Base-by-base conservation (phyloP, 2,113 vertebrate genomes). In the Aegypius monachus region DNA sequence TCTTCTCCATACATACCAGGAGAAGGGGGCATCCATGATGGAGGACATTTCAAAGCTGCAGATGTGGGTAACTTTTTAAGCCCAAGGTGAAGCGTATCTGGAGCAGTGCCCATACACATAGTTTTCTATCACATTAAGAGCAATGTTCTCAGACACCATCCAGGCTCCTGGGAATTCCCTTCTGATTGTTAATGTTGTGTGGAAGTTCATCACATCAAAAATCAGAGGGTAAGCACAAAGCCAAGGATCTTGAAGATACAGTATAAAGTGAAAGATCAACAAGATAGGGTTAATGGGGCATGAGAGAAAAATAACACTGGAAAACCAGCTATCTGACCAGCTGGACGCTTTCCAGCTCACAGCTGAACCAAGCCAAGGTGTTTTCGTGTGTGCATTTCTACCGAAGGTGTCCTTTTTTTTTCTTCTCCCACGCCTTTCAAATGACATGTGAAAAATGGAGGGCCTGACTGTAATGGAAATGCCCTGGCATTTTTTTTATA, bases 21-120 rank as follows among this genome's bases (percentile, higher is more conserved):
- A 27, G 53, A 55, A 72, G 8, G 27, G 10, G 8, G 13, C 14
- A 45, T 52, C 42, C 36, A 8, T 8, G 17, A 16, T 5, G 38
- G 32, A 65, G 32, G 22, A 36, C 14, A 20, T 65, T 58, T 38
- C 42, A 70, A 58, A 82, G 63, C 26, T 43, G 29, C 18, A 48
- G 40, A 18, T 45, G 16, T 9, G 16, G 31, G 15, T 4, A 59
- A 52, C 3, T 16, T 25, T 34, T 48, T 34, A 26, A 66, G 36
- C 9, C 19, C 43, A 48, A 53, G 6, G 31, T 42, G 27, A 78
- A 78, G 13, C 0, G 0, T 22, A 5, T 16, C 26, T 50, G 36
- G 16, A 77, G 12, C 52, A 53, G 73, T 1, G 4, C 5, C 45
- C 25, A 15, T 31, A 55, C 19, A 7, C 2, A 0, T 12, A 17